Evolutionary conservation across 1,140 invertebrate species (phyloP).

Genomic region (Eurosta solidaginis): DNA sequence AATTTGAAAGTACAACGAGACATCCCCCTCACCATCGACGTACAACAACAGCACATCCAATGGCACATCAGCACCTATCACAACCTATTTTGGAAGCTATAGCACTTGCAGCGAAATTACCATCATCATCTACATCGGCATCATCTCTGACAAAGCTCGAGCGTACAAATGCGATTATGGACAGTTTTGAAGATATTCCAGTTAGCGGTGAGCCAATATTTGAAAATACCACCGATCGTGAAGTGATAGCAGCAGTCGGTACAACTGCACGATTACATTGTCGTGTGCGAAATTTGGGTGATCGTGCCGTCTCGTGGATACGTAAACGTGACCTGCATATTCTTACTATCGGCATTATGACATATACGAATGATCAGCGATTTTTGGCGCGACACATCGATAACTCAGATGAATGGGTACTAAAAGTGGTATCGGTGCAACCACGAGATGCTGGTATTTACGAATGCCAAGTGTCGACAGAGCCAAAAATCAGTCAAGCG

Average conservation of each 20-base stretch:
- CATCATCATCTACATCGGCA: background rate
- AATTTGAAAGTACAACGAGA: conserved; percentile 5
- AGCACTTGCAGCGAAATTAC: background rate
- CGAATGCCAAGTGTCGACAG: conserved; percentile 86
- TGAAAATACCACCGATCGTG: conserved; percentile 82
- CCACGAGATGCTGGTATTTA: conserved; percentile 76
- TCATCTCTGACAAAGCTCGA: conserved; percentile 34
- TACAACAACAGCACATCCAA: background rate
- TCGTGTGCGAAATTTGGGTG: conserved; percentile 80
- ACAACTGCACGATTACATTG: conserved; percentile 85
- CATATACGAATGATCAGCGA: conserved; percentile 77
- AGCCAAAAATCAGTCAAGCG: conserved; percentile 81
- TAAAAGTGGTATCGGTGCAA: conserved; percentile 80
- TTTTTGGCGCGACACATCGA: conserved; percentile 79
- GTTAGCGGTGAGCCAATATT: conserved; percentile 74
- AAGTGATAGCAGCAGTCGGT: conserved; percentile 81
- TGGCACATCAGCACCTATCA: background rate
- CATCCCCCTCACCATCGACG: background rate
- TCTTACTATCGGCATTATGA: conserved; percentile 74
- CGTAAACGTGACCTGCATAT: conserved; percentile 76
- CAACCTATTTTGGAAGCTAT: background rate
- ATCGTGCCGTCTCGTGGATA: conserved; percentile 82
- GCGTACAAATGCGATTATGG: conserved; percentile 51
- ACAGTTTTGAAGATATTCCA: conserved; percentile 44
- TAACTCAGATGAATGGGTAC: conserved; percentile 84